Base-by-base conservation (phyloP, 1,140 invertebrate genomes). In the Drosophila takahashii region DNA sequence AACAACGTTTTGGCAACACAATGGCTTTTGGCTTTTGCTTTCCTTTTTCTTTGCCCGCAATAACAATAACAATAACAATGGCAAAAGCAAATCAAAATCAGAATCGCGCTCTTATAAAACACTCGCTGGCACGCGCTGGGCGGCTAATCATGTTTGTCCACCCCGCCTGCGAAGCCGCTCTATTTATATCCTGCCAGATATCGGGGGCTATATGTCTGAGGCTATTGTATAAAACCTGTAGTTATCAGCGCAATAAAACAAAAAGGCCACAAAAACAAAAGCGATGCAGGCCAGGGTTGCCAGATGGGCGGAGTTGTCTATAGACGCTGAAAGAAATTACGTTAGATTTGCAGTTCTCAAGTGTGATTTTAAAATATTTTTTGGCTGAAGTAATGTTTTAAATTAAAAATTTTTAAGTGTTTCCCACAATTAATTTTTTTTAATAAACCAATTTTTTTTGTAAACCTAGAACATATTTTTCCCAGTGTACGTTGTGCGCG, bases 61-160 rank as follows among this genome's bases (percentile, higher is more conserved):
- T n/a, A 41, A 37, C 70, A 61, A 36, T 51, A 64, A 34, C 18
- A 62, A 29, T n/a, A 13, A 16, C 15, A 27, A 37, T n/a, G 34
- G 34, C 27, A 18, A 51, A 11, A 13, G 26, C 15, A 27, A 29
- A 11, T 34, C 27, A 16, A 66, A 66, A 34, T 60, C 44, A 65
- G 65, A 66, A 18, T 45, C 65, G 51, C 32, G 65, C 50, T 70
- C 42, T 47, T 70, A 52, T 47, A 70, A 67, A 70, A 56, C 67
- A 47, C 65, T 70, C n/a, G 50, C 6, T 39, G 67, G 59, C 60
- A 66, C 62, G 59, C 50, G 59, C 59, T 62, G 27, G 59, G 59
- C 59, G 67, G 65, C 51, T 70, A 48, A 70, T 57, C 65, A 70
- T 71, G 34, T 70, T 70, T 57, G 41, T 70, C 27, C 42, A 11